Base-by-base conservation (phyloP, 1,140 invertebrate genomes). In the Zaprionus kolodkinae region DNA sequence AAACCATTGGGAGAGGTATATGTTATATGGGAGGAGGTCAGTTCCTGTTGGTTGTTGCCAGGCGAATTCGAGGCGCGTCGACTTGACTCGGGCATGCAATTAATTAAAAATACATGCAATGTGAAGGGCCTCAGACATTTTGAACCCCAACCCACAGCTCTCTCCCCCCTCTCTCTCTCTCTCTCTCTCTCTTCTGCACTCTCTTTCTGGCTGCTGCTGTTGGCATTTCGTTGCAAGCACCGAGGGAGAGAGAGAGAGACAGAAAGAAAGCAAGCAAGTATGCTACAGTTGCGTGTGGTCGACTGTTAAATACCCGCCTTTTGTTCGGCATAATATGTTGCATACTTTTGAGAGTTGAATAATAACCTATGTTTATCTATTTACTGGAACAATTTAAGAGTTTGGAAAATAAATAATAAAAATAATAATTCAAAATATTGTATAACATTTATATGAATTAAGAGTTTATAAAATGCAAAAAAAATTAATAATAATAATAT, bases 91-190 rank as follows among this genome's bases (percentile, higher is more conserved):
- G 66, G 69, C 83, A 72, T 76, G 80, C 84, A 87, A 87, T 87
- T 87, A 87, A 87, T 88, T 88, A 88, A 89, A 88, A 88, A 88
- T 88, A 88, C 84, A 88, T 88, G 84, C 78, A 86, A 72, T 83
- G 78, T 77, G 70, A 78, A 85, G 64, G 65, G 82, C 67, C 77
- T 60, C 75, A 84, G 76, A 83, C 84, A 77, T 83, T 78, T 74
- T 76, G 66, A 57, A 1, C 64, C 61, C 27, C 21, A 15, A 57
- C 3, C 64, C 61, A 50, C 40, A 21, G 7, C 17, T 21, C 10
- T 1, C 45, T 3, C 45, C 11, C 3, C 1, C 15, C 43, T n/a
- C n/a, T 11, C 35, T 30, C 12, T 38, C 43, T 38, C n/a, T 45
- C 38, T 40, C 6, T 6, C n/a, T 6, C 40, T 50, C 45, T 17